phyloP scores from a whole-genome alignment of 2,888 invertebrate species.

The Mystacides longicornis region DNA sequence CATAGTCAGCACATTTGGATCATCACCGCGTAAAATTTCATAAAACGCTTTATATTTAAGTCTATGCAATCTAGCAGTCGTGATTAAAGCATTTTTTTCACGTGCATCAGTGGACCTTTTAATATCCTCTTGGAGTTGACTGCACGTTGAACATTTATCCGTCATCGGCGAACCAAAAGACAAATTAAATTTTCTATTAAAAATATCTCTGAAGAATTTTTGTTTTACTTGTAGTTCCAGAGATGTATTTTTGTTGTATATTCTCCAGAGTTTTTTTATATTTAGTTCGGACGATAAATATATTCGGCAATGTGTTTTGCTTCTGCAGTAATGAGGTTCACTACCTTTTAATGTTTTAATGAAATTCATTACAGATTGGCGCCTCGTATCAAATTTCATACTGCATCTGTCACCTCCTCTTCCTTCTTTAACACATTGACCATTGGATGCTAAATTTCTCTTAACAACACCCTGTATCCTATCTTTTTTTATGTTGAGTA shows the following conservation, averaged over 20 bases:
- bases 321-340: slow-evolving; percentile 23
- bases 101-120: neutral
- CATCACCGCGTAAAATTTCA: neutral
- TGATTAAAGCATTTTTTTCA: neutral
- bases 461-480: neutral
- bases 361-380: neutral
- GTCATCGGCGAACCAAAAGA: neutral
- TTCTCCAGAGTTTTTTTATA: slow-evolving; percentile 21
- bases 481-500: neutral
- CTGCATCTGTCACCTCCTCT: neutral
- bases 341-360: slow-evolving; percentile 8
- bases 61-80: neutral
- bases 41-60: neutral
- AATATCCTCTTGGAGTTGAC: neutral
- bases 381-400: neutral
- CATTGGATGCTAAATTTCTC: neutral
- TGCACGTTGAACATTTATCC: neutral
- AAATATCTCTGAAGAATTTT: slow-evolving; percentile 18
- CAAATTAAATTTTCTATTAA: slow-evolving; percentile 21
- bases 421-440: neutral
- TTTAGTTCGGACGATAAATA: slow-evolving; percentile 23
- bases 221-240: neutral
- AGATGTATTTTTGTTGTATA: slow-evolving; percentile 7
- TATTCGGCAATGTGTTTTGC: slow-evolving; percentile 7
- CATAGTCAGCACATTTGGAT: neutral